These are phyloP conservation scores for Odocoileus virginianus DNA, from an alignment of 2,113 vertebrate species.

Conservation along the genomic window DNA sequence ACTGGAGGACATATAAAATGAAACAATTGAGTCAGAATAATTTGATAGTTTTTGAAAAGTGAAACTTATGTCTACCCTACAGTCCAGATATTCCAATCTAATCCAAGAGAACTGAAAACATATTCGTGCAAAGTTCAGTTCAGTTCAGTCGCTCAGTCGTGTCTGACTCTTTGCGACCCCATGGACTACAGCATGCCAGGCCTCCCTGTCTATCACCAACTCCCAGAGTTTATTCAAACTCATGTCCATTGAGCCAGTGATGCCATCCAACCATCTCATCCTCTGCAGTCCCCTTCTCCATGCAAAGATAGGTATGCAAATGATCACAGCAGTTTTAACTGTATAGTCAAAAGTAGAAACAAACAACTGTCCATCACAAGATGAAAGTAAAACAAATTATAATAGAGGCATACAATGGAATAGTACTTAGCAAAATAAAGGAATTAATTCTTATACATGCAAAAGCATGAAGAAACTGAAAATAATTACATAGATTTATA, in stretches of 20 bases:
- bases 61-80: not conserved
- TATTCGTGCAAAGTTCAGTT: not conserved
- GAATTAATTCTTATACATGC: not conserved
- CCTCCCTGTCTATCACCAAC: not conserved
- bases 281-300: not conserved
- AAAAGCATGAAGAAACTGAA: not conserved
- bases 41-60: not conserved
- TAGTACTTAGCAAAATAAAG: not conserved
- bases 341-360: not conserved
- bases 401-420: not conserved
- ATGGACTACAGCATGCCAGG: not conserved
- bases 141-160: fast-evolving
- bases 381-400: not conserved
- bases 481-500: not conserved
- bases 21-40: not conserved
- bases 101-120: not conserved
- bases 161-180: fast-evolving
- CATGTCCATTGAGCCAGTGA: not conserved
- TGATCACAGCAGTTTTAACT: not conserved
- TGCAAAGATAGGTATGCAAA: not conserved
- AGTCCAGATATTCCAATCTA: not conserved
- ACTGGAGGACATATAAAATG: not conserved
- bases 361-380: not conserved
- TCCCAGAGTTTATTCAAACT: not conserved
- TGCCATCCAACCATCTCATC: not conserved